Conservation (phyloP, 1,140 invertebrate genomes). For the Trichonephila inaurata region DNA sequence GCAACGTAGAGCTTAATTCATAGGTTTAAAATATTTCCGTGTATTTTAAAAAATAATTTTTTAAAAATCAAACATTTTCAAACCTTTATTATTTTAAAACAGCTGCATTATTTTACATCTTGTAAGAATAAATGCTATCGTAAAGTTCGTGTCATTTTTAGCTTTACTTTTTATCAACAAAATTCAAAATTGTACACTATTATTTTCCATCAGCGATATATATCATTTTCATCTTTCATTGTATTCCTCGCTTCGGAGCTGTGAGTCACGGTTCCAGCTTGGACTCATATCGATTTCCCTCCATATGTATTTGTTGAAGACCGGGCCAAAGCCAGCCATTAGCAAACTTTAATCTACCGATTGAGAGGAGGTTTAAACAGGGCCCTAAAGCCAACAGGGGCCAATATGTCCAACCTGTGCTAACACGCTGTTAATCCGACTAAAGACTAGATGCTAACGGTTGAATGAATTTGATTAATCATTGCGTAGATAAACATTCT, state of each 20-base stretch:
- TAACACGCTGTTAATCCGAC: constrained; percentile 59
- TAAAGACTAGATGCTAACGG: constrained; percentile 42
- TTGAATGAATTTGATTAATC: constrained; percentile 67
- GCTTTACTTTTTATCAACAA: no score
- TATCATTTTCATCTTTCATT: no score
- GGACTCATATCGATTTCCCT: background rate
- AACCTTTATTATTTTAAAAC: no score
- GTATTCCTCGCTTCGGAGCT: background rate
- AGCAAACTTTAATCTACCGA: constrained; percentile 48
- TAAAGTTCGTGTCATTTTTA: no score
- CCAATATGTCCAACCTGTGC: constrained; percentile 15
- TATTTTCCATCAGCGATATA: no score
- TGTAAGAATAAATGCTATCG: no score
- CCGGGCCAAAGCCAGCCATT: background rate
- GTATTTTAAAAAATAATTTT: no score
- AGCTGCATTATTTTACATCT: no score
- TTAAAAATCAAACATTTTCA: no score
- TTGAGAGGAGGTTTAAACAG: constrained; percentile 42
- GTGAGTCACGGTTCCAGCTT: background rate
- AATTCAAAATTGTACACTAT: no score
- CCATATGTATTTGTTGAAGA: background rate
- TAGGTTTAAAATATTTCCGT: no score
- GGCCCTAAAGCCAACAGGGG: constrained; percentile 13
- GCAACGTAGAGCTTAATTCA: no score
- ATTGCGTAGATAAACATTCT: background rate